Evolutionary conservation across 2,888 invertebrate species (phyloP).

Genomic region (Hirtodrosophila confusa): DNA sequence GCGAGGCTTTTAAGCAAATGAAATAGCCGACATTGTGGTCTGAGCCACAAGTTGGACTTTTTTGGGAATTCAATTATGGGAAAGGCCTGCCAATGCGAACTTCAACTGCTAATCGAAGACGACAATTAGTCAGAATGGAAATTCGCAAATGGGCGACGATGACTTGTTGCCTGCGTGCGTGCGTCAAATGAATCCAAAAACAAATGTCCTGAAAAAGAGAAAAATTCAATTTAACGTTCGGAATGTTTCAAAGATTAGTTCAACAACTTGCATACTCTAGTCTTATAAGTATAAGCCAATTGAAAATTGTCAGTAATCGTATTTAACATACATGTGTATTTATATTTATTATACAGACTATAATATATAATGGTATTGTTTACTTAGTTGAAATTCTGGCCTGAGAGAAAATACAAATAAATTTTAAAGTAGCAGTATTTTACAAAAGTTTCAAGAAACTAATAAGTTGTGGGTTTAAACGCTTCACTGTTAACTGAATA

Average conservation of each 20-base stretch:
- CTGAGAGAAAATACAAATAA: too few relatives aligned
- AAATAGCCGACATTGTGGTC: slow-evolving; percentile 21
- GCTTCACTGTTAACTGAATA: too few relatives aligned
- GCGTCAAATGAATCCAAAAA: slow-evolving; percentile 47
- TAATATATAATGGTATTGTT: too few relatives aligned
- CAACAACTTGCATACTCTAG: too few relatives aligned
- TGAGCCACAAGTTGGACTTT: slow-evolving; percentile 13
- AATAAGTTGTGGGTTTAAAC: too few relatives aligned
- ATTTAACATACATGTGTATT: too few relatives aligned
- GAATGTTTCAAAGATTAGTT: neutral
- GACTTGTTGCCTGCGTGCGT: slow-evolving; percentile 65
- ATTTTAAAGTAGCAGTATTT: too few relatives aligned
- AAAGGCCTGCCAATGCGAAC: slow-evolving; percentile 27
- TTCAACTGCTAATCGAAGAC: slow-evolving; percentile 54
- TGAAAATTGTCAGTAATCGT: too few relatives aligned
- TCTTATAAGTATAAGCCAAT: too few relatives aligned
- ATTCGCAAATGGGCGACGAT: slow-evolving; percentile 30
- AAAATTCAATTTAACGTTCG: slow-evolving; percentile 17
- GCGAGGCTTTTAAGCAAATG: slow-evolving; percentile 66
- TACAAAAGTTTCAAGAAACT: too few relatives aligned
- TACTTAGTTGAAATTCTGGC: too few relatives aligned
- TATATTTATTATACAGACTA: too few relatives aligned
- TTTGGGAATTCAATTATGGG: slow-evolving; percentile 52
- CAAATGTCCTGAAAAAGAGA: neutral
- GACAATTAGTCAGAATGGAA: slow-evolving; percentile 58